Conservation (phyloP, 2,888 invertebrate genomes). For the Melanargia galathea region DNA sequence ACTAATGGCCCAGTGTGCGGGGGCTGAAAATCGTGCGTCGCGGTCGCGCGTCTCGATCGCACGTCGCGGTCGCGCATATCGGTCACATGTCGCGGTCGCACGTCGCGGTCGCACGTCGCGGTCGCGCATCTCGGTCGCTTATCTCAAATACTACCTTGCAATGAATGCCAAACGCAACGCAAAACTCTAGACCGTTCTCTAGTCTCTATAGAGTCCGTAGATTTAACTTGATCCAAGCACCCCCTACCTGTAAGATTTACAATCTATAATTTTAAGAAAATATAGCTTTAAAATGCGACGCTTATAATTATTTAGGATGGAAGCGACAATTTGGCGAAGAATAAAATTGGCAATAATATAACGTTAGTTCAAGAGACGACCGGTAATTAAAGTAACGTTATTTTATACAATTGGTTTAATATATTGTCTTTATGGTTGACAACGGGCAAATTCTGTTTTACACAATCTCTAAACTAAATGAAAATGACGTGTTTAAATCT, state of each 20-base stretch:
- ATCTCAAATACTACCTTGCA: no score
- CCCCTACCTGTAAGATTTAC: no score
- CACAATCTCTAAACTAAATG: background rate
- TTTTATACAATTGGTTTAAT: background rate
- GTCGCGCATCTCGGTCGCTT: no score
- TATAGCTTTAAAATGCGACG: constrained; percentile 23
- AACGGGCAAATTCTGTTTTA: no score
- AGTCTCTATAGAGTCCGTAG: background rate
- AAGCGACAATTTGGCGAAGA: constrained; percentile 42
- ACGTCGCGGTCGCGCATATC: no score
- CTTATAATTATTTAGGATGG: constrained; percentile 42
- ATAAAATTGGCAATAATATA: constrained; percentile 36
- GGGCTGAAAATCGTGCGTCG: no score
- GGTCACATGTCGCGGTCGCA: no score
- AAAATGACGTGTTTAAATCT: background rate
- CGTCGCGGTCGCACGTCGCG: no score
- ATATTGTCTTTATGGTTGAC: no score
- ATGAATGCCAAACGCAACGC: no score
- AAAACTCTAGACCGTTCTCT: background rate
- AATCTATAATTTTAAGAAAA: constrained; percentile 18
- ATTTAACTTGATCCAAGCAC: constrained; percentile 13
- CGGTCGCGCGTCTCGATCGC: no score
- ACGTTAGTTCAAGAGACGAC: constrained; percentile 25
- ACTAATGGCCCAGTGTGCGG: no score
- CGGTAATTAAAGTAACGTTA: background rate